phyloP scores from a whole-genome alignment of 2,888 invertebrate species.

The Drosophila phalerata region DNA sequence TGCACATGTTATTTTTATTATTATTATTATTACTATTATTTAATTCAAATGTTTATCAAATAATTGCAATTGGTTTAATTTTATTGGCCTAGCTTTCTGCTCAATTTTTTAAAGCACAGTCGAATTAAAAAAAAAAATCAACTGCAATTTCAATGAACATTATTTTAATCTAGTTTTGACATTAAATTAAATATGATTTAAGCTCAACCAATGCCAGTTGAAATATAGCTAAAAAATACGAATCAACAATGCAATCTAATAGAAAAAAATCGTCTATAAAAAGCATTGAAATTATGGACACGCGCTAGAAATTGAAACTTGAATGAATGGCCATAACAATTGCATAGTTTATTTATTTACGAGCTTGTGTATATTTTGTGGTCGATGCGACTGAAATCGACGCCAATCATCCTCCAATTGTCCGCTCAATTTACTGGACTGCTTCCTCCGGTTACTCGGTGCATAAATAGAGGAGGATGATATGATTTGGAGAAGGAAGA shows the following conservation, averaged over 20 bases:
- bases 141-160: constrained; percentile 26
- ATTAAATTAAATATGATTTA: constrained; percentile 38
- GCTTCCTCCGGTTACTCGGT: constrained; percentile 18
- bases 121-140: constrained; percentile 6
- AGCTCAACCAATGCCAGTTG: constrained; percentile 16
- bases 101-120: constrained; percentile 22
- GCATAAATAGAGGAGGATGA: neutral
- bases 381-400: constrained; percentile 32
- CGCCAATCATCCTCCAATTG: constrained; percentile 62
- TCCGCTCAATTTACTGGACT: constrained; percentile 59
- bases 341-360: constrained; percentile 38
- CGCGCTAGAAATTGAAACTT: constrained; percentile 66
- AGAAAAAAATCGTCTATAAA: constrained; percentile 13
- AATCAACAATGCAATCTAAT: neutral
- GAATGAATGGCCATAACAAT: constrained; percentile 33
- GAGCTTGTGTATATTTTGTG: constrained; percentile 29
- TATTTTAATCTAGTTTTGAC: constrained; percentile 31
- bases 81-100: constrained; percentile 12
- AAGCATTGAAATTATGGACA: constrained; percentile 58
- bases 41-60: neutral
- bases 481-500: neutral
- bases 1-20: neutral
- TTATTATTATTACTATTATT: neutral
- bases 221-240: constrained; percentile 10
- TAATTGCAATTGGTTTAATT: constrained; percentile 1